Conservation (phyloP, 2,113 vertebrate species). For the Excalfactoria chinensis region DNA sequence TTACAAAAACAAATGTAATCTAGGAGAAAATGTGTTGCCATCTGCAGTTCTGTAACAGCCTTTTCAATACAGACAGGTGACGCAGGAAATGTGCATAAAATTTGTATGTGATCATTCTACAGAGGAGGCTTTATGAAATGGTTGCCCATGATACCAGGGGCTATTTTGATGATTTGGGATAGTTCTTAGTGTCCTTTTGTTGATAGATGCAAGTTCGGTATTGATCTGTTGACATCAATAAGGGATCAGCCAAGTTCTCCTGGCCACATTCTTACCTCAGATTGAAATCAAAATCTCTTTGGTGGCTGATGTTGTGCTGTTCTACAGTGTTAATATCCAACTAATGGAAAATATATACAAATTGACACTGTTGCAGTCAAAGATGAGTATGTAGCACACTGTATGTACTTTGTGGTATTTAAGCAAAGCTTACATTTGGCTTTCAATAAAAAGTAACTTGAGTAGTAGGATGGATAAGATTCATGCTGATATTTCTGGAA, state of each 20-base stretch:
- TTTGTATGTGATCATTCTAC: not conserved
- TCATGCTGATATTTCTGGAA: not conserved
- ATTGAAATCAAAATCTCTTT: not conserved
- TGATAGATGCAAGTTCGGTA: not conserved
- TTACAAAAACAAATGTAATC: not conserved
- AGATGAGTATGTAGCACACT: not conserved
- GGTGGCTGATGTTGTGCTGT: rapidly evolving
- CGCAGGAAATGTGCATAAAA: not conserved
- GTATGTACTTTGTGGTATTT: not conserved
- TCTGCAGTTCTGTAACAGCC: not conserved
- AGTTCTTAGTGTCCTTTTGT: not conserved
- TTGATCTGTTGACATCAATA: not conserved
- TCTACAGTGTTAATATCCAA: not conserved
- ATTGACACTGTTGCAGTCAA: not conserved
- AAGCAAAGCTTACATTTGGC: not conserved
- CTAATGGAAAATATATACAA: not conserved
- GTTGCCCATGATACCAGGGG: not conserved
- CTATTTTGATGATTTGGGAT: not conserved
- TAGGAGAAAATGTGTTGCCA: not conserved
- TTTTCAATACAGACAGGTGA: not conserved
- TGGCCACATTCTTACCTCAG: not conserved
- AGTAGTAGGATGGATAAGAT: not conserved
- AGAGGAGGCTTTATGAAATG: not conserved
- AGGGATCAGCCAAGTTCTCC: not conserved
- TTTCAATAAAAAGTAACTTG: not conserved